Evolutionary conservation across 2,888 invertebrate species (phyloP), one percentile per base, ranked within the genome.

Genomic region (Smittia sp.): DNA sequence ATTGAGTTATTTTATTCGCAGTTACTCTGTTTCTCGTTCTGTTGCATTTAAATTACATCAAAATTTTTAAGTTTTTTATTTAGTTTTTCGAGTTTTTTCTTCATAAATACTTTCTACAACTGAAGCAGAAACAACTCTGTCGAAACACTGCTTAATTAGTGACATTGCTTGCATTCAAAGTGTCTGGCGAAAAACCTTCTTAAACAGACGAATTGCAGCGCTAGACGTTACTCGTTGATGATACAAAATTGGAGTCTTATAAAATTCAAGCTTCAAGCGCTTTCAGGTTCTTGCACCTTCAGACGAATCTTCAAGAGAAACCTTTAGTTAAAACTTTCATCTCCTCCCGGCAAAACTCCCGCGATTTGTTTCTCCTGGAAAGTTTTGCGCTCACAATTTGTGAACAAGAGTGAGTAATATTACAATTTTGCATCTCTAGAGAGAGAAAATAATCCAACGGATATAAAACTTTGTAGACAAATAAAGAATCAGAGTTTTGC

Each of bases 391-490:
- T 32, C 15, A n/a, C 46, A 46, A 32, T 32, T 32, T 46, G 46
- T 15, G n/a, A 46, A 46, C 2, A 2, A 46, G 46, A 46, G 46
- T 46, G 46, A 46, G 11, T 46, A 46, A 6, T 46, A 46, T 9
- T 58, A 58, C 22, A 58, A 52, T 18, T 20, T 58, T 58, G 4
- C 18, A 20, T 18, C 20, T 58, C 58, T 58, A 58, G 9, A 58
- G 18, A 46, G 39, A 39, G 39, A 46, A 46, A 46, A 18, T 46
- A 58, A n/a, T 58, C 20, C 58, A 2, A 18, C 58, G 58, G 58
- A 58, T 58, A 11, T 58, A 58, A 58, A 58, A 58, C 58, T 58
- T 58, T 58, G 58, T 58, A 58, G 58, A 58, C 58, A 46, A 46
- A 46, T 46, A 46, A 46, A 46, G 46, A 46, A 6, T 46, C 46